Evolutionary conservation across 2,888 invertebrate genomes (phyloP).

Genomic region (Podabrus alpinus): DNA sequence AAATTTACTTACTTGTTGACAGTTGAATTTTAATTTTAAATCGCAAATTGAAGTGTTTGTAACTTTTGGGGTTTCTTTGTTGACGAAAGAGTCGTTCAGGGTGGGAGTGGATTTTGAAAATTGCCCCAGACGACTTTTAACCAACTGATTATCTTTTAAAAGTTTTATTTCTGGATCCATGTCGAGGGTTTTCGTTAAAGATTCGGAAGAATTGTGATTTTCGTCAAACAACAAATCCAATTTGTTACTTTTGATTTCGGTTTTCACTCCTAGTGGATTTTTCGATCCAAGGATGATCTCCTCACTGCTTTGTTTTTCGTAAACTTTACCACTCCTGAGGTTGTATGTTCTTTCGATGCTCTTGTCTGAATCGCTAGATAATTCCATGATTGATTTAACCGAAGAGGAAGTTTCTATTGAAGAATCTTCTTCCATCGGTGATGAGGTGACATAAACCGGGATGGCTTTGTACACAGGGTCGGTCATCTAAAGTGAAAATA

Average conservation of each 20-base stretch:
- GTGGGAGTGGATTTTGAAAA: slow-evolving; percentile 44
- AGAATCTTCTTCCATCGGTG: slow-evolving; percentile 19
- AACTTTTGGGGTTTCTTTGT: neutral
- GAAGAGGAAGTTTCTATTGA: slow-evolving; percentile 29
- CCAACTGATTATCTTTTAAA: slow-evolving; percentile 42
- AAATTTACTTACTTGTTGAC: neutral
- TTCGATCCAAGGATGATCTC: slow-evolving; percentile 27
- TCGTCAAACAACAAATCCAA: slow-evolving; percentile 19
- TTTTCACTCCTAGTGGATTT: slow-evolving; percentile 28
- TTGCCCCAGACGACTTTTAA: slow-evolving; percentile 42
- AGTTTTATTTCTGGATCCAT: slow-evolving; percentile 37
- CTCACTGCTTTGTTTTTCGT: slow-evolving; percentile 34
- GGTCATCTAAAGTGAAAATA: neutral
- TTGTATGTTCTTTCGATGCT: slow-evolving; percentile 52
- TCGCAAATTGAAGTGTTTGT: neutral
- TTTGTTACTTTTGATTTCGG: neutral
- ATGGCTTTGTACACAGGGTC: neutral
- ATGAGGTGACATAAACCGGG: neutral
- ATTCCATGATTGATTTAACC: slow-evolving; percentile 34
- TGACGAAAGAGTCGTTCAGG: slow-evolving; percentile 26
- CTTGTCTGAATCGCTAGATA: slow-evolving; percentile 53
- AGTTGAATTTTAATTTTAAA: neutral
- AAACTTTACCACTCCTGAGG: slow-evolving; percentile 48
- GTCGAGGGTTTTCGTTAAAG: neutral
- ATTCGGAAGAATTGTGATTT: slow-evolving; percentile 24